Percentiles rank a stretch among this genome's conserved stretches.
phyloP scores from a whole-genome alignment of 2,797 vertebrate species.

The Dallia pectoralis region DNA sequence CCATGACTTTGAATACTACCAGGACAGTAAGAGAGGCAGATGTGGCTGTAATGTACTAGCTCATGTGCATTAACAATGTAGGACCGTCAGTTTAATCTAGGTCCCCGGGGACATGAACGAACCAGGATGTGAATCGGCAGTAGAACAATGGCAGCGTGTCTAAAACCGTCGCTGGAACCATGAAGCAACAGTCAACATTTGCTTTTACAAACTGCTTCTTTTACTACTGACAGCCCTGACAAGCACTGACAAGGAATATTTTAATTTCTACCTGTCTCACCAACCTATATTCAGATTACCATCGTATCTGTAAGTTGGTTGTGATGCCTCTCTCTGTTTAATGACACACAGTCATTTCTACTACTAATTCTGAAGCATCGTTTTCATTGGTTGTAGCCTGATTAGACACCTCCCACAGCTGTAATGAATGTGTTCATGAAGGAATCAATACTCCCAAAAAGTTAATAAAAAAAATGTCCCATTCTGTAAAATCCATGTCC shows the following conservation, averaged over 20 bases:
- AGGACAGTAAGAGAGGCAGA: not conserved
- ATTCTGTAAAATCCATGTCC: not conserved
- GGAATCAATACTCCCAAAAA: not conserved
- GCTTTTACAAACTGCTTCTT: no score
- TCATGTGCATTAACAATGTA: conserved; percentile 12
- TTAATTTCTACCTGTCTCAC: no score
- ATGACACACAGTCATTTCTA: no score
- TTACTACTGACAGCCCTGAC: no score
- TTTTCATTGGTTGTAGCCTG: not conserved
- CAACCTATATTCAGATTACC: no score
- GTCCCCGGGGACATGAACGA: not conserved
- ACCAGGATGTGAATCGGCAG: not conserved
- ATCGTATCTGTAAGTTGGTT: no score
- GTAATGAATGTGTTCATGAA: not conserved
- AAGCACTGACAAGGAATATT: no score
- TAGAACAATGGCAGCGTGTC: not conserved
- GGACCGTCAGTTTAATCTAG: not conserved
- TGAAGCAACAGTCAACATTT: no score
- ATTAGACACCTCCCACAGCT: not conserved
- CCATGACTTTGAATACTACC: not conserved
- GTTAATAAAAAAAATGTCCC: not conserved
- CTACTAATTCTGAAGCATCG: not conserved
- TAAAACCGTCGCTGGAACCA: not conserved
- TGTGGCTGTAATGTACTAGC: not conserved
- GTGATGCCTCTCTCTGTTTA: no score